These are phyloP conservation scores for Campoplex capitator DNA, from an alignment of 2,888 invertebrate species.

Conservation along the genomic window DNA sequence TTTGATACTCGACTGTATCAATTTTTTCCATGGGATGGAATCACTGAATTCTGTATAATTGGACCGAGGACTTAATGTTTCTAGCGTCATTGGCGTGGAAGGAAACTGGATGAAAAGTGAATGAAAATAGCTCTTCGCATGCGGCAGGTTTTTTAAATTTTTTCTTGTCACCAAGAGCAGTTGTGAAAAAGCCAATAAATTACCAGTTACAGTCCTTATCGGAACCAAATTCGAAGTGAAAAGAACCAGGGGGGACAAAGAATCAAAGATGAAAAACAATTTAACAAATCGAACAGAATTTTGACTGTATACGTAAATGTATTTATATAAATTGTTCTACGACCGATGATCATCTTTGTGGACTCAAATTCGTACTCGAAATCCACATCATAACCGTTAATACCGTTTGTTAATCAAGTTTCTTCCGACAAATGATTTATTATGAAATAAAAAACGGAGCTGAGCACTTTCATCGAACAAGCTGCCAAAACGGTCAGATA, in stretches of 20 bases:
- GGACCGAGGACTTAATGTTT: not conserved
- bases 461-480: not conserved
- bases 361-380: not conserved
- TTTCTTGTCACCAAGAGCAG: not conserved
- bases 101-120: not conserved
- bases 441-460: not conserved
- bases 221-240: not conserved
- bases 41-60: not conserved
- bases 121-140: not conserved
- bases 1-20: not conserved
- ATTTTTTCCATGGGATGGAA: constrained; percentile 31
- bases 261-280: not conserved
- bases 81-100: too few relatives aligned
- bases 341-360: not conserved
- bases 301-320: not conserved
- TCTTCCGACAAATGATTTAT: not conserved
- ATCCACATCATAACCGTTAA: not conserved
- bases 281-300: constrained; percentile 14
- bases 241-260: not conserved
- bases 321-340: constrained; percentile 15
- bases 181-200: not conserved
- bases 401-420: not conserved
- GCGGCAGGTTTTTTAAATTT: not conserved
- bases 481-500: not conserved
- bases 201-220: not conserved